Percentiles rank a stretch among this genome's conserved stretches.
Conservation (phyloP, 2,888 invertebrate genomes). For the Acleris sparsana region DNA sequence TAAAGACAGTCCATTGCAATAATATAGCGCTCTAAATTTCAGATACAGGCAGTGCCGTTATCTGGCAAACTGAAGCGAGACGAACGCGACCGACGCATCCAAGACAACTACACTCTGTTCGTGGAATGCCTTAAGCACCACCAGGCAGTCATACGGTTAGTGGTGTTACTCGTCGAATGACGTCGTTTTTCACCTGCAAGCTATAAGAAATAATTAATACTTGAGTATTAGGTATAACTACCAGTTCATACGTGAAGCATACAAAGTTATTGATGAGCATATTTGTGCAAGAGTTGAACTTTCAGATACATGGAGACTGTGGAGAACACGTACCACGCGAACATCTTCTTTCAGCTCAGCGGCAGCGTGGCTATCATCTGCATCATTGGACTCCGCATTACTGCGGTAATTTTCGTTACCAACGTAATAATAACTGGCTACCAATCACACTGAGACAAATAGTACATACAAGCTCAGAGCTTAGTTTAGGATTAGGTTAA, state of each 20-base stretch:
- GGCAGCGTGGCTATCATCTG: slow-evolving; percentile 77
- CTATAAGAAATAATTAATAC: too few relatives aligned
- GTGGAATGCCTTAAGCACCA: slow-evolving; percentile 67
- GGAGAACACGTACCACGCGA: slow-evolving; percentile 75
- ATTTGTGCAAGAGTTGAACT: slow-evolving; percentile 20
- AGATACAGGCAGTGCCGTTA: slow-evolving; percentile 55
- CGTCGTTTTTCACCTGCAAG: too few relatives aligned
- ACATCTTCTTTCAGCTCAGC: slow-evolving; percentile 81
- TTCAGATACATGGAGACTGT: slow-evolving; percentile 72
- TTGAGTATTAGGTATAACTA: too few relatives aligned
- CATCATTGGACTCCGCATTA: slow-evolving; percentile 70
- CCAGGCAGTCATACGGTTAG: slow-evolving; percentile 63
- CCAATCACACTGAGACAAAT: too few relatives aligned
- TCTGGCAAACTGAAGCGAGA: slow-evolving; percentile 41
- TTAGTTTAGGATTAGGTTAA: too few relatives aligned
- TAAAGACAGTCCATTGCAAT: too few relatives aligned
- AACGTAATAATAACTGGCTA: background rate
- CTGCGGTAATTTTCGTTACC: slow-evolving; percentile 55
- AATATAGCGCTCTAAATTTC: slow-evolving; percentile 27
- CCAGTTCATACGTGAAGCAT: too few relatives aligned
- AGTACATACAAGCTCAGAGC: too few relatives aligned
- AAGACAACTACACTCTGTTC: slow-evolving; percentile 55
- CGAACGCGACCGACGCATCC: slow-evolving; percentile 41
- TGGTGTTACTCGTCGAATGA: too few relatives aligned
- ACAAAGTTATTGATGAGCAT: too few relatives aligned